These are phyloP conservation scores for Ectemnius lituratus DNA, from an alignment of 2,888 invertebrate genomes.

Conservation along the genomic window DNA sequence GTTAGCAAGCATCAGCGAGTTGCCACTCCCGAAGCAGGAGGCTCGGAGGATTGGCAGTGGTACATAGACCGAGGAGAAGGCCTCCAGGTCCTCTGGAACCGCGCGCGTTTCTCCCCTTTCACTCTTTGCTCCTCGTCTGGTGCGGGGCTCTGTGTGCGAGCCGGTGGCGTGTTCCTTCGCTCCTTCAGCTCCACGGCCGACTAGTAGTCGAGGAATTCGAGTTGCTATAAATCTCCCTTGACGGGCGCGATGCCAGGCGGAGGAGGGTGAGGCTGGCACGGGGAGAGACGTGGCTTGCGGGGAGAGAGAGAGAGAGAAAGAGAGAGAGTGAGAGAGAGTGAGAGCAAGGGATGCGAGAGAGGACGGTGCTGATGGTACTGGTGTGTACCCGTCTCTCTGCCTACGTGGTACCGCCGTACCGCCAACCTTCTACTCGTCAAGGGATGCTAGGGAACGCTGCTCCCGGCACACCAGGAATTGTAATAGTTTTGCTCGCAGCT, in stretches of 20 bases:
- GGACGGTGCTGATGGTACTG: conserved; percentile 4
- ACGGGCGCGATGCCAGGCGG: conserved; percentile 75
- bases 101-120: conserved; percentile 54
- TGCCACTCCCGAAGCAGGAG: too few species aligned
- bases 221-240: conserved; percentile 78
- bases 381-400: conserved; percentile 24
- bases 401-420: conserved; percentile 2
- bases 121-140: conserved; percentile 52
- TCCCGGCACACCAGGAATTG: conserved; percentile 70
- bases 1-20: too few species aligned
- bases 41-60: too few species aligned
- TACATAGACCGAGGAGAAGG: conserved; percentile 26
- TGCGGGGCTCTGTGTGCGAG: conserved; percentile 3
- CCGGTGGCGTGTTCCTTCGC: conserved; percentile 21
- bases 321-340: conserved; percentile 57
- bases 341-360: conserved; percentile 45
- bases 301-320: conserved; percentile 55
- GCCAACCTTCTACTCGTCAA: conserved; percentile 39
- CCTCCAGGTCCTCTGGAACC: conserved; percentile 58
- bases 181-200: conserved; percentile 64
- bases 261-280: conserved; percentile 35
- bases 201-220: conserved; percentile 78
- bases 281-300: conserved; percentile 48
- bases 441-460: conserved; percentile 48
- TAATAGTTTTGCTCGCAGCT: conserved; percentile 73